These are phyloP conservation scores for Dendrolimus kikuchii DNA, from an alignment of 1,140 invertebrate species.

Conservation along the genomic window DNA sequence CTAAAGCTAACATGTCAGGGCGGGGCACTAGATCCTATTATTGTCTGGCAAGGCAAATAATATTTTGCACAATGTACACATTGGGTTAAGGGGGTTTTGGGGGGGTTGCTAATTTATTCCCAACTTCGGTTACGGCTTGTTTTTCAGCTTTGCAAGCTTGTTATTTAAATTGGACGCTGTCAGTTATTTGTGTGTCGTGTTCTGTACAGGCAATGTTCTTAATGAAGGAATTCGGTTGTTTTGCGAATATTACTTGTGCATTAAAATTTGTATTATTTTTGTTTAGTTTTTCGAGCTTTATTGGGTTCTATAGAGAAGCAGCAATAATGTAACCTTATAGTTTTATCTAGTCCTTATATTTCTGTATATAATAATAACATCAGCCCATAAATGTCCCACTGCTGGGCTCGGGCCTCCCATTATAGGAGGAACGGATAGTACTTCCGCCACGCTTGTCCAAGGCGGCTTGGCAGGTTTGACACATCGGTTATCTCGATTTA, in stretches of 20 bases:
- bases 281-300: too few relatives aligned
- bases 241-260: background rate
- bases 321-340: too few relatives aligned
- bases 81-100: constrained; percentile 51
- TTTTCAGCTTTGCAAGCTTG: constrained; percentile 70
- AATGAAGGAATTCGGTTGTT: constrained; percentile 58
- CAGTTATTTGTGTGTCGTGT: constrained; percentile 66
- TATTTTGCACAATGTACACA: constrained; percentile 71
- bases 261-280: too few relatives aligned
- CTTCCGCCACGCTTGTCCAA: too few relatives aligned
- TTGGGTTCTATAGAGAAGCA: too few relatives aligned
- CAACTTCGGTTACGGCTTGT: constrained; percentile 70
- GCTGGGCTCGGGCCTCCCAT: too few relatives aligned
- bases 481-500: too few relatives aligned
- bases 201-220: constrained; percentile 52
- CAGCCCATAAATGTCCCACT: too few relatives aligned
- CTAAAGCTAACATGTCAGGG: constrained; percentile 68
- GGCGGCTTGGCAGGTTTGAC: too few relatives aligned
- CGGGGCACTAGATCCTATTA: constrained; percentile 68
- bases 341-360: too few relatives aligned
- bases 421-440: too few relatives aligned
- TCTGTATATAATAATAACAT: too few relatives aligned
- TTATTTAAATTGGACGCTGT: constrained; percentile 68
- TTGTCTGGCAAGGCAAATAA: constrained; percentile 70
- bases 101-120: constrained; percentile 67